Evolutionary conservation across 2,113 vertebrate genomes (phyloP).

Genomic region (Mellivora capensis): DNA sequence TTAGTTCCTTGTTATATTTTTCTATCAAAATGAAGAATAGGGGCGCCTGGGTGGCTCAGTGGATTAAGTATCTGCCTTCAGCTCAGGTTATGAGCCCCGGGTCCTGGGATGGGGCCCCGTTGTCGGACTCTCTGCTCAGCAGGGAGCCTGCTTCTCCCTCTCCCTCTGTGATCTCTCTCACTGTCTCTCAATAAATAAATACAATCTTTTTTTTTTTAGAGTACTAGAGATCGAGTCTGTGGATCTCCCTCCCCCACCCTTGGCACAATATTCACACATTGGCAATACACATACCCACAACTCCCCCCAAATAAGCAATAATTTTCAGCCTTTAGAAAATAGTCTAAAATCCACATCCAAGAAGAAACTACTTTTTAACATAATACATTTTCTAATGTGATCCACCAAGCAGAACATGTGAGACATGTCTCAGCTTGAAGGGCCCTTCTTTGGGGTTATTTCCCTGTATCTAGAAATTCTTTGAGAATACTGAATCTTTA

Average conservation of each 20-base stretch:
- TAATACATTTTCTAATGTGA: background rate
- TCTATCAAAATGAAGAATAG: background rate
- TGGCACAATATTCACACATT: background rate
- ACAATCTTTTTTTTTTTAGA: too few relatives aligned
- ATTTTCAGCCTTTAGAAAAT: background rate
- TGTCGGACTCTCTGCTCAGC: too few relatives aligned
- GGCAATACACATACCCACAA: background rate
- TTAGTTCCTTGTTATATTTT: slow-evolving; percentile 19
- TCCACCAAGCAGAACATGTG: background rate
- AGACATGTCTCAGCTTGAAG: background rate
- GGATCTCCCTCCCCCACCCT: accelerated
- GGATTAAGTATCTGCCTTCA: too few relatives aligned
- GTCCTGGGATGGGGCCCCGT: too few relatives aligned
- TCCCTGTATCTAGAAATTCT: background rate
- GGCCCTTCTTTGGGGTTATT: background rate
- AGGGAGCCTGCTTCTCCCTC: too few relatives aligned
- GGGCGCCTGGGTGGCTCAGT: too few relatives aligned
- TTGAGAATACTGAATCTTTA: background rate
- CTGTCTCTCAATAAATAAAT: too few relatives aligned
- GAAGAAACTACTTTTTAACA: background rate
- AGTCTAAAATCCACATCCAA: background rate
- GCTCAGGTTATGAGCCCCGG: too few relatives aligned
- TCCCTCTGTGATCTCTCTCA: too few relatives aligned
- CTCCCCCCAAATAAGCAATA: background rate
- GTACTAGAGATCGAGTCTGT: background rate